phyloP scores from a whole-genome alignment of 1,140 invertebrate genomes.

The Drosophila carrolli region DNA sequence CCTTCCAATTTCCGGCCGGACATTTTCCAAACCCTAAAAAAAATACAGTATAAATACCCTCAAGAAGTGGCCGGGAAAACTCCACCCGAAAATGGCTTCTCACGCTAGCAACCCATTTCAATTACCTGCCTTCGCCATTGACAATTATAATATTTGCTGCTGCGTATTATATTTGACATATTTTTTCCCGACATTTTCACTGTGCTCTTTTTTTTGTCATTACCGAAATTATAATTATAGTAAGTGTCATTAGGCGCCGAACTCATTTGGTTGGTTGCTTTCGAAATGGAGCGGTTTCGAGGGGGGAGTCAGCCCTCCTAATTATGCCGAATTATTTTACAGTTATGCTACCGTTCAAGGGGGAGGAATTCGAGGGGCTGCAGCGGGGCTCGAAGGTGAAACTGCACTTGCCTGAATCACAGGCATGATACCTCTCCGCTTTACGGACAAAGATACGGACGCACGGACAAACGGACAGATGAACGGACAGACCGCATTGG shows the following conservation, averaged over 20 bases:
- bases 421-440: conserved; percentile 37
- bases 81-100: conserved; percentile 50
- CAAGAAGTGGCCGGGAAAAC: conserved; percentile 24
- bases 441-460: conserved; percentile 14
- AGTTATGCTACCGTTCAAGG: conserved; percentile 54
- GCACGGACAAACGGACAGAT: conserved; percentile 6
- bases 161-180: conserved; percentile 79
- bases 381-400: conserved; percentile 20
- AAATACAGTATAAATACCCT: background rate
- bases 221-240: conserved; percentile 83
- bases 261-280: conserved; percentile 65
- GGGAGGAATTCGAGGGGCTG: background rate
- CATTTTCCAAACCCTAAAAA: conserved; percentile 36
- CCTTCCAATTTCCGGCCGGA: conserved; percentile 49
- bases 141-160: conserved; percentile 76
- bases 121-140: conserved; percentile 47
- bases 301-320: conserved; percentile 32
- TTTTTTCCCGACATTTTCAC: conserved; percentile 57
- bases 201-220: conserved; percentile 64
- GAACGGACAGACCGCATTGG: conserved; percentile 32
- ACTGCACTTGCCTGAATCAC: conserved; percentile 51
- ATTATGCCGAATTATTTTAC: conserved; percentile 78
- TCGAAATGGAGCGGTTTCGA: conserved; percentile 26
- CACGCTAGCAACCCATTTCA: conserved; percentile 67
- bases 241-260: conserved; percentile 78